Evolutionary conservation across 2,888 invertebrate genomes (phyloP), one percentile per base, ranked within the genome.

Genomic region (Callyntrura sp.): DNA sequence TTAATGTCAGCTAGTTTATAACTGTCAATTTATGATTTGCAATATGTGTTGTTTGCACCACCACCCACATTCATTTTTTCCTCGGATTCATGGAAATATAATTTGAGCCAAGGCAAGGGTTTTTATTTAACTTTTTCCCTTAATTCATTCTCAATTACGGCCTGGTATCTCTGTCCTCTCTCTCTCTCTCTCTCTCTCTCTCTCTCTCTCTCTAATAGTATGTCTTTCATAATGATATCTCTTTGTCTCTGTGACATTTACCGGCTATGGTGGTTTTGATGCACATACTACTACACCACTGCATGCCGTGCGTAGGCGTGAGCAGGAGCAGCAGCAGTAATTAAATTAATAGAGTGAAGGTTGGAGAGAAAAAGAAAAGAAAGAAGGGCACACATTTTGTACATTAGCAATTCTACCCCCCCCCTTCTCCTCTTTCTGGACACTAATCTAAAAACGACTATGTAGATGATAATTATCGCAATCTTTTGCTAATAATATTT

Each of bases 61-160:
- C 23, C 76, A 76, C 76, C 76, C 76, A 76, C 76, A 51, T 76
- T 12, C 51, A 51, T 51, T 76, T 48, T 48, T 25, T 11, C 62
- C 25, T n/a, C 28, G 23, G 62, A 76, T 76, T 76, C 76, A 76
- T 48, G 76, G 76, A 76, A 76, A 23, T 43, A 35, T 35, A 76
- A 55, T 51, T 76, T 76, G 23, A 51, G 76, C 76, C 17, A 43
- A 76, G 6, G 51, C 20, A 76, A 35, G 35, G 35, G 35, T 35
- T 76, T n/a, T 51, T 25, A 76, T 76, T 76, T 76, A 51, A 76
- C 76, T 76, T 76, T 76, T 57, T 17, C n/a, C 57, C 25, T 9
- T 48, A 43, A 5, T 76, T 43, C 28, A 55, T 25, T 76, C 14
- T 76, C 76, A 25, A 8, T 43, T 43, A 68, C 17, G 43, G 51